A percentile compares a stretch with the other conserved stretches of the same genome.
Evolutionary conservation across 53 echinoderm and acorn worm genomes (phyloP).

Genomic region (Antedon mediterranea): DNA sequence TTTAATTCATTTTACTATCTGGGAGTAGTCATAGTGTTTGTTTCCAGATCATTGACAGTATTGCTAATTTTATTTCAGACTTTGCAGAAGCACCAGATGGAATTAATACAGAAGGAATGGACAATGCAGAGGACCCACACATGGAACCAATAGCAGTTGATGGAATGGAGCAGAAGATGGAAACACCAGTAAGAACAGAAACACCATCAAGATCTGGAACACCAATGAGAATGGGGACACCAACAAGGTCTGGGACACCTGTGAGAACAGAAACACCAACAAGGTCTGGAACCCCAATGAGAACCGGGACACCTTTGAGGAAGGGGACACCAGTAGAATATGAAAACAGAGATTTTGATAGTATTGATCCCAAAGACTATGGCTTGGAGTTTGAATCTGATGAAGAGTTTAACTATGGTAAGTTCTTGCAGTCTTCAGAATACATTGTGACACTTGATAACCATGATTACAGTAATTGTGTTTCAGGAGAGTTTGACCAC

Average conservation of each 20-base stretch:
- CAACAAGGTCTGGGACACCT: background rate
- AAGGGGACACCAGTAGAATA: background rate
- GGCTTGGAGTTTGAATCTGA: constrained; percentile 43
- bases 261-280: background rate
- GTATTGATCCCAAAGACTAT: constrained; percentile 33
- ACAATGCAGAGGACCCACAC: background rate
- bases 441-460: too few species aligned
- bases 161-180: background rate
- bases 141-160: too few species aligned
- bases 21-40: too few species aligned
- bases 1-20: too few species aligned
- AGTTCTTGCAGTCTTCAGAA: background rate
- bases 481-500: too few species aligned
- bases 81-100: background rate
- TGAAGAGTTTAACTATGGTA: constrained; percentile 42
- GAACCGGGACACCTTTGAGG: background rate
- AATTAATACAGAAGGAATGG: background rate
- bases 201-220: background rate
- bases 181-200: background rate
- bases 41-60: too few species aligned
- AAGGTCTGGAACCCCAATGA: background rate
- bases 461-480: too few species aligned
- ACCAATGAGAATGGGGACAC: background rate
- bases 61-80: background rate
- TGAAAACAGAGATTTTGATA: constrained; percentile 7